Evolutionary conservation across 2,797 vertebrate species (phyloP), one percentile per base, ranked within the genome.

Genomic region (Sebastes miniatus): DNA sequence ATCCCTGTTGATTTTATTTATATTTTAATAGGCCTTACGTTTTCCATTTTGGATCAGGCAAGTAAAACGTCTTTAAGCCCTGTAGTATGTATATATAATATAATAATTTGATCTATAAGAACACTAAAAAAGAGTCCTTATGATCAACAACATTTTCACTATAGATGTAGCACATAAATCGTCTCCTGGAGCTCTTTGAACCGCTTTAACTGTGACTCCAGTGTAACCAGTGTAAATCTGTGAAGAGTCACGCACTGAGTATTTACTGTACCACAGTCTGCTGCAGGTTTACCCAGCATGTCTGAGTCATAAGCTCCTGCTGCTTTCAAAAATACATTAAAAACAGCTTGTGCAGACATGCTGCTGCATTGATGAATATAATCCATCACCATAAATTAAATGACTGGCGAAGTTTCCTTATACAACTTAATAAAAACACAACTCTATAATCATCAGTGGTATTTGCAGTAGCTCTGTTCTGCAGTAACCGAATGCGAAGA

Each of bases 381-480:
- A 86, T 90, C 77, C 69, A 66, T 90, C 83, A 54, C 22, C 39
- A 6, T 59, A 29, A 82, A 86, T 74, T 16, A 73, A 52, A 79
- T 69, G 25, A 63, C 68, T 32, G 34, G 8, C 1, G 16, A 79
- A 34, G 69, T 70, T 54, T 24, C 2, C 27, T 32, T 7, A 32
- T 70, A 22, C 29, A 66, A 29, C 36, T 43, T 20, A 75, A 36
- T 58, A 54, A 75, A 75, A 65, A 57, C 14, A 20, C 52, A 29
- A 36, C 65, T 69, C 36, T 25, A 7, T 50, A 27, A 27, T 58
- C 25, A 24, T 54, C n/a, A 4, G 14, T 59, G 31, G 5, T 39
- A 69, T 78, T 59, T 62, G 62, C 27, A 54, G 32, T 25, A 3
- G 22, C 8, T 39, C 27, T 66, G 47, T 56, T 78, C 57, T 47